Evolutionary conservation across 2,888 invertebrate species (phyloP).

Genomic region (Caenorhabditis angaria): DNA sequence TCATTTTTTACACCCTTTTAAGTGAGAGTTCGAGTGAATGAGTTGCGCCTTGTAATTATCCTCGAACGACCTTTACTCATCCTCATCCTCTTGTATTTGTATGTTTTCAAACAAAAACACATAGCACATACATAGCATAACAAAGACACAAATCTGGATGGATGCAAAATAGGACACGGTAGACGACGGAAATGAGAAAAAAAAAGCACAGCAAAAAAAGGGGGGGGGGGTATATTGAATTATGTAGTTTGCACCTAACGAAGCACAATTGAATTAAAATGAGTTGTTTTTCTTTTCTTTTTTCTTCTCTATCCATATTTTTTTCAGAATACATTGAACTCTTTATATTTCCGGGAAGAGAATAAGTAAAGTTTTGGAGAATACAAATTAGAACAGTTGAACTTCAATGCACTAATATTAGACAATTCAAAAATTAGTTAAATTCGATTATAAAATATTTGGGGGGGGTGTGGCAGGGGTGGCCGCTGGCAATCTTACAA

Average conservation of each 20-base stretch:
- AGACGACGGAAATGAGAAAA: too few species aligned
- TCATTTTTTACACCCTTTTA: constrained; percentile 22
- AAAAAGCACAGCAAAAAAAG: not conserved
- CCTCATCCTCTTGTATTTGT: constrained; percentile 21
- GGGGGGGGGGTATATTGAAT: not conserved
- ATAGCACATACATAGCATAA: not conserved
- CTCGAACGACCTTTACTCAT: constrained; percentile 11
- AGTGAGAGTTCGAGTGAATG: constrained; percentile 34
- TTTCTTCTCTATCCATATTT: not conserved
- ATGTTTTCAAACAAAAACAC: constrained; percentile 3
- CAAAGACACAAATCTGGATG: not conserved
- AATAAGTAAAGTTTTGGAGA: too few species aligned
- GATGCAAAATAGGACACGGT: not conserved
- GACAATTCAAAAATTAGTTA: too few species aligned
- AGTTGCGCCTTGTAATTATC: constrained; percentile 38
- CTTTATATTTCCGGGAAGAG: too few species aligned
- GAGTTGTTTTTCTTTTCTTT: not conserved
- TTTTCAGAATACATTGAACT: not conserved
- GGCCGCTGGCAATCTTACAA: too few species aligned
- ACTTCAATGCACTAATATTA: too few species aligned
- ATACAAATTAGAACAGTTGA: too few species aligned
- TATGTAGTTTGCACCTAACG: not conserved
- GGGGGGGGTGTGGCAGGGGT: too few species aligned
- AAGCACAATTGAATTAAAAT: not conserved
- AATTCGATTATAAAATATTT: too few species aligned